Base-by-base conservation (phyloP, 2,113 vertebrate species). In the Solea solea region DNA sequence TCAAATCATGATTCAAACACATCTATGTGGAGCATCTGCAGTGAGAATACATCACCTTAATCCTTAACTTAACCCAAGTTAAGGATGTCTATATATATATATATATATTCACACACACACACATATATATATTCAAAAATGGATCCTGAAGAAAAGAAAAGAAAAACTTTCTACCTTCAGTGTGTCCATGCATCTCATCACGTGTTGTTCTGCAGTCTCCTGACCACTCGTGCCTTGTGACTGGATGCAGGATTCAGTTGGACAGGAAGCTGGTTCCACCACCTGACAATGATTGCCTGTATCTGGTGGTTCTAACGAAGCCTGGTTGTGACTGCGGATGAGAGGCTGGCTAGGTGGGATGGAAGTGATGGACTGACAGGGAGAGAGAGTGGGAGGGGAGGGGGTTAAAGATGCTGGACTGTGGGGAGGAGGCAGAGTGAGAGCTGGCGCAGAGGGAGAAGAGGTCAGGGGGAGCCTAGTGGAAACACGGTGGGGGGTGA, bases 111-210 rank as follows among this genome's bases (percentile, higher is more conserved):
- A 21, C 21, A 21, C 21, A 21, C 21, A 21, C 21, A 21, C 21
- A 21, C 21, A 21, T 21, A 21, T 21, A 21, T 21, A 21, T 21
- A 21, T 21, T 21, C 21, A 21, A 21, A 44, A 45, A 8, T 45
- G 2, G 8, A 2, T 45, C 44, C 9, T 63, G 8, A 16, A 5
- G 0, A 1, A 21, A 21, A 21, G 21, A 16, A 0, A 1, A 9
- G 12, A 8, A 5, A 28, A 41, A 5, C 0, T 0, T 42, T 49
- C 63, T 67, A 91, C 91, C 88, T 89, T 86, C 27, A 93, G 48
- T 0, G 80, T 90, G 75, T 85, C 68, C 39, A 54, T 69, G 62
- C 58, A 59, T 21, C n/a, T 80, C 55, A 66, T 63, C 27, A 59
- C 14, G 7, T 8, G 16, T 21, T 59, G 53, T 44, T 84, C 82